Conservation (phyloP, 2,888 invertebrate species). For the Disparrhopalites patrizii region DNA sequence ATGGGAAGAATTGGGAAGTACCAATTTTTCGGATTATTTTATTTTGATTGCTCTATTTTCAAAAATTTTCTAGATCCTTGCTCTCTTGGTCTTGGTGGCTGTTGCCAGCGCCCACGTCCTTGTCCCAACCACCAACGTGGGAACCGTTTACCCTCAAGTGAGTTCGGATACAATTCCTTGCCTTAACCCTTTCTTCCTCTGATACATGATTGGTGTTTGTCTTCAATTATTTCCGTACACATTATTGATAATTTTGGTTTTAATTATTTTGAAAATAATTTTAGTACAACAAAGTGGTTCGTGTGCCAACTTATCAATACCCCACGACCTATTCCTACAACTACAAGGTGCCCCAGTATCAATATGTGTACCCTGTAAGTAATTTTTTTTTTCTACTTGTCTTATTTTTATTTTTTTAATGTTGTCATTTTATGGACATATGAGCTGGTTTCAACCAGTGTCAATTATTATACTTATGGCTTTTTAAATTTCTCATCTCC, state of each 20-base stretch:
- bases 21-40: too few relatives aligned
- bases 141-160: background rate
- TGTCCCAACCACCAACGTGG: background rate
- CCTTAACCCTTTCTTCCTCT: too few relatives aligned
- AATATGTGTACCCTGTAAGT: slow-evolving; percentile 3
- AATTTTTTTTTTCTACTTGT: background rate
- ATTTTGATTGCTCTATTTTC: too few relatives aligned
- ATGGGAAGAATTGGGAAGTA: too few relatives aligned
- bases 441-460: background rate
- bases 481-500: background rate
- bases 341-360: background rate
- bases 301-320: background rate
- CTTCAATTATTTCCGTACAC: too few relatives aligned
- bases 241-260: too few relatives aligned
- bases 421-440: background rate
- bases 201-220: too few relatives aligned
- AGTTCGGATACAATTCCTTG: too few relatives aligned
- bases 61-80: background rate
- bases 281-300: slow-evolving; percentile 4
- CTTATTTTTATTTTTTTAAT: background rate
- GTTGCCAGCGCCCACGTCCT: slow-evolving; percentile 9
- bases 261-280: too few relatives aligned
- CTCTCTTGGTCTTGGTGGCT: slow-evolving; percentile 10
- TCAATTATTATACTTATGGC: background rate
- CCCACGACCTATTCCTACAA: too few relatives aligned